phyloP scores from a whole-genome alignment of 2,113 vertebrate genomes.

The Pontoporia blainvillei region DNA sequence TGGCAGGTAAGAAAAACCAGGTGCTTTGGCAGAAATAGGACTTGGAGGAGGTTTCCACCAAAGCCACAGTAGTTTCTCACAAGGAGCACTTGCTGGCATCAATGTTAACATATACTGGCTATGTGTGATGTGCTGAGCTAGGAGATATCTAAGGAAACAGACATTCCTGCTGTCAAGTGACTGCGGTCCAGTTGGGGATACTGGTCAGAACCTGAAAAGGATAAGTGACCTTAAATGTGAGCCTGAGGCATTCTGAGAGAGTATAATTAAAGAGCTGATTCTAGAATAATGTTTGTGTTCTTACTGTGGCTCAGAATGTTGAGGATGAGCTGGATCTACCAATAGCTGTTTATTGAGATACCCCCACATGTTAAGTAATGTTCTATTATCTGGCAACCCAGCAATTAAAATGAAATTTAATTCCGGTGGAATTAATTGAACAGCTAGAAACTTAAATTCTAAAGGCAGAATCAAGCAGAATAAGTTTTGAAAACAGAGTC shows the following conservation, averaged over 20 bases:
- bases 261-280: neutral
- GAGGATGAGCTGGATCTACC: neutral
- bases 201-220: neutral
- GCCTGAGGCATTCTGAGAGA: neutral
- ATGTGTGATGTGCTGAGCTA: neutral
- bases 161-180: neutral
- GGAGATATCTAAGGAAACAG: neutral
- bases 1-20: neutral
- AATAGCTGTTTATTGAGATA: neutral
- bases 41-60: neutral
- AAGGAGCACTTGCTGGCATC: neutral
- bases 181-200: neutral
- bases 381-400: neutral
- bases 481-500: neutral
- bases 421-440: neutral
- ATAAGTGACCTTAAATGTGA: neutral
- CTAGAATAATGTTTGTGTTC: neutral
- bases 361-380: neutral
- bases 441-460: neutral
- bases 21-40: neutral
- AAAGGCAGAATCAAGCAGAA: neutral
- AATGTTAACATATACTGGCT: neutral
- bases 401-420: neutral
- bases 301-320: neutral
- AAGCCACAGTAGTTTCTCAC: neutral